Evolutionary conservation across 2,888 invertebrate species (phyloP).

Genomic region (Monopis laevigella): DNA sequence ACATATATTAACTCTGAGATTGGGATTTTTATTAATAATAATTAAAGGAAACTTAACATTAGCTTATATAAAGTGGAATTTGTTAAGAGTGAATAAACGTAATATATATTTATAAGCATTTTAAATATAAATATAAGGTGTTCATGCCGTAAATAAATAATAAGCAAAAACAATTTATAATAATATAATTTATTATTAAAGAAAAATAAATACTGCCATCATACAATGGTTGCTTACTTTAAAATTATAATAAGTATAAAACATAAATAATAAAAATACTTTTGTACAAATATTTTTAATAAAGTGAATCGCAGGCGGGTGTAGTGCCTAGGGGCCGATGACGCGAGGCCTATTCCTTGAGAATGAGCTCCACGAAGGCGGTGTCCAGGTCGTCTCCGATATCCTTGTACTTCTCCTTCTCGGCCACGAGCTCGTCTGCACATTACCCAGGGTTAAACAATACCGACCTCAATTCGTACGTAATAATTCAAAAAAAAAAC

Average conservation of each 20-base stretch:
- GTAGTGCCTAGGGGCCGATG: slow-evolving; percentile 19
- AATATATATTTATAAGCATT: slow-evolving; percentile 12
- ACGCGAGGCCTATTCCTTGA: slow-evolving; percentile 67
- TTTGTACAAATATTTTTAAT: slow-evolving; percentile 43
- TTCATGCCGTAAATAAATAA: slow-evolving; percentile 25
- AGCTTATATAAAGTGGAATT: too few relatives aligned
- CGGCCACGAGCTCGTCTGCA: slow-evolving; percentile 92
- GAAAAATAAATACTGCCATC: slow-evolving; percentile 61
- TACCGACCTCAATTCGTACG: too few relatives aligned
- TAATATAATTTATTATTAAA: slow-evolving; percentile 30
- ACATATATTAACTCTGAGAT: too few relatives aligned
- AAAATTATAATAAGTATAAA: slow-evolving; percentile 54
- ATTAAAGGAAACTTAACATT: too few relatives aligned
- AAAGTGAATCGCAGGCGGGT: slow-evolving; percentile 43
- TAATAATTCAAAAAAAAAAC: too few relatives aligned
- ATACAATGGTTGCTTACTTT: slow-evolving; percentile 52
- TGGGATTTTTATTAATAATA: too few relatives aligned
- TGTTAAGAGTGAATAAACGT: too few relatives aligned
- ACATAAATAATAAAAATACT: slow-evolving; percentile 51
- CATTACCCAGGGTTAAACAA: too few relatives aligned
- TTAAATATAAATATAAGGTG: background rate
- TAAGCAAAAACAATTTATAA: slow-evolving; percentile 24
- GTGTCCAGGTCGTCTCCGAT: slow-evolving; percentile 99
- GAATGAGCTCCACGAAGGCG: slow-evolving; percentile 95
- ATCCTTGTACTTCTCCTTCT: slow-evolving; percentile 99